phyloP scores from a whole-genome alignment of 2,888 invertebrate genomes.

The Trichogramma evanescens region DNA sequence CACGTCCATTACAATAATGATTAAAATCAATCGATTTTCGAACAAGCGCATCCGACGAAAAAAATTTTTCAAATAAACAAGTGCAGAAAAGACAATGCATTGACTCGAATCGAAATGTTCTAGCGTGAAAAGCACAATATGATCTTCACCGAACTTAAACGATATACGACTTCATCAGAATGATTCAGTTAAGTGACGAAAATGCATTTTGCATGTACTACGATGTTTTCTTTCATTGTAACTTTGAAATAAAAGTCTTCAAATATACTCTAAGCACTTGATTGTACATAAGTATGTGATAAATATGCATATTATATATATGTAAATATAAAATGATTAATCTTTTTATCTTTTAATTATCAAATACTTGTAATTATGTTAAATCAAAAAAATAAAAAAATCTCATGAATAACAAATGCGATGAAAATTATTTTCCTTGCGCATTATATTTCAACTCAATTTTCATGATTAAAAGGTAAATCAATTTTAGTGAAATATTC shows the following conservation, averaged over 20 bases:
- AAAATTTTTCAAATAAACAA: constrained; percentile 14
- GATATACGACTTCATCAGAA: constrained; percentile 19
- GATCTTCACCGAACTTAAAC: constrained; percentile 4
- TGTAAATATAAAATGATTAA: constrained; percentile 26
- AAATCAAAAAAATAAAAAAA: constrained; percentile 24
- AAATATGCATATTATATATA: constrained; percentile 38
- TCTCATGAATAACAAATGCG: constrained; percentile 23
- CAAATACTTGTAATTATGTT: constrained; percentile 25
- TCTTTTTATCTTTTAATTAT: constrained; percentile 25
- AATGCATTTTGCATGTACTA: constrained; percentile 40
- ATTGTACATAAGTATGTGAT: constrained; percentile 42
- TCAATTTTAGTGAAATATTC: background rate
- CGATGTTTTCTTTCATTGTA: constrained; percentile 39
- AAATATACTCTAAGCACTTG: constrained; percentile 38
- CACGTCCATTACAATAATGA: constrained; percentile 6
- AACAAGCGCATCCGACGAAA: constrained; percentile 11
- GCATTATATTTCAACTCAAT: too few relatives aligned
- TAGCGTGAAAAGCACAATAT: constrained; percentile 8
- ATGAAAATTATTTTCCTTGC: background rate
- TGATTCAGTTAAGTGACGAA: constrained; percentile 35
- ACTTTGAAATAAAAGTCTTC: constrained; percentile 32
- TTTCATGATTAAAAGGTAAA: background rate
- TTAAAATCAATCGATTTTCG: constrained; percentile 14
- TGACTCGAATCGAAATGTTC: constrained; percentile 14
- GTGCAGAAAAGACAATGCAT: constrained; percentile 5